These are phyloP conservation scores for Typhlichthys subterraneus DNA, from an alignment of 2,797 vertebrate species.

Conservation along the genomic window DNA sequence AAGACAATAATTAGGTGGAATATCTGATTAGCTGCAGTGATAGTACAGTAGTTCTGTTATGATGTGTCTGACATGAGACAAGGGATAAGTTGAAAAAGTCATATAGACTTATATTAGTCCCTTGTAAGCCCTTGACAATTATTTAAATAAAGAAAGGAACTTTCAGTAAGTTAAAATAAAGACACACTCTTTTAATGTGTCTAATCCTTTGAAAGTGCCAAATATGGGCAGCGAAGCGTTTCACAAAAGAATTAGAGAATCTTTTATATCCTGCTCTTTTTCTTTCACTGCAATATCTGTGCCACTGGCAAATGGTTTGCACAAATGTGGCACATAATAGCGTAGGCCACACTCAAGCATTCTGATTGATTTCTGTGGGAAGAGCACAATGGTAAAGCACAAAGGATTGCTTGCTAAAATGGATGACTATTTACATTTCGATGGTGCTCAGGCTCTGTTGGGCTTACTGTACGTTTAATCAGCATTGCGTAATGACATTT, in stretches of 20 bases:
- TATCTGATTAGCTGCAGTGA: constrained; percentile 54
- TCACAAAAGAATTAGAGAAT: constrained; percentile 39
- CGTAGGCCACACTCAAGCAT: constrained; percentile 36
- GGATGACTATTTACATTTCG: no score
- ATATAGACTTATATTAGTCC: constrained; percentile 42
- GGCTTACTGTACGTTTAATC: no score
- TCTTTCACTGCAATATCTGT: constrained; percentile 51
- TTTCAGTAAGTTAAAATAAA: constrained; percentile 22
- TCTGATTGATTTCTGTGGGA: constrained; percentile 47
- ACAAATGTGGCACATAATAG: constrained; percentile 38
- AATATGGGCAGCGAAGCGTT: constrained; percentile 28
- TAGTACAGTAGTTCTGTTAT: constrained; percentile 52
- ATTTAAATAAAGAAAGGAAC: constrained; percentile 11
- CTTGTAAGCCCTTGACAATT: constrained; percentile 30
- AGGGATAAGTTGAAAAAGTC: constrained; percentile 51
- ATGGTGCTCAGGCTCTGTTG: no score
- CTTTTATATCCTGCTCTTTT: constrained; percentile 50
- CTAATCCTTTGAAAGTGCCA: neutral
- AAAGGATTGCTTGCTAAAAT: no score
- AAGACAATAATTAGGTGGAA: constrained; percentile 56
- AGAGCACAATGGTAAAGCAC: constrained; percentile 33
- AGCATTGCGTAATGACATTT: no score
- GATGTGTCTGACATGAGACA: constrained; percentile 32
- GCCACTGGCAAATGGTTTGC: constrained; percentile 41
- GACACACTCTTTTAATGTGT: no score